Conservation (phyloP, 2,888 invertebrate species). For the Nesidiocoris tenuis region DNA sequence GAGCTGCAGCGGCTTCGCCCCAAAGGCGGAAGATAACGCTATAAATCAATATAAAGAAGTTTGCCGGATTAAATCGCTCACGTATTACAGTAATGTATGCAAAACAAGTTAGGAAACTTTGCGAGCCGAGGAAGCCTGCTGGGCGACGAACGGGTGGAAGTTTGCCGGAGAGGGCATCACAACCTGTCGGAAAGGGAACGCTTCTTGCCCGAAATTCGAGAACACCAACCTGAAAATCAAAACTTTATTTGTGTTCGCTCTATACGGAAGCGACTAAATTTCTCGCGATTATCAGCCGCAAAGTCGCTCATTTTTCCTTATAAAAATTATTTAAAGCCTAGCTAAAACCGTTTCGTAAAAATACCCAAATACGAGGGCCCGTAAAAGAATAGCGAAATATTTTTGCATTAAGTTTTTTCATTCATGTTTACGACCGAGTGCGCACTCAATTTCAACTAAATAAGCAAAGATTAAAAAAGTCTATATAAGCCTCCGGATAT, state of each 20-base stretch:
- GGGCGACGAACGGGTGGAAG: too few species aligned
- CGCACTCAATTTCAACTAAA: not conserved
- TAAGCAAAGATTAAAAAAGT: not conserved
- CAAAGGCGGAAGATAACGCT: slow-evolving; percentile 6
- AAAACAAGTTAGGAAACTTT: slow-evolving; percentile 39
- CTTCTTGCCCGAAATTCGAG: too few species aligned
- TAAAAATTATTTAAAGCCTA: too few species aligned
- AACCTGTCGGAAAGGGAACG: not conserved
- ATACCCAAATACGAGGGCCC: too few species aligned
- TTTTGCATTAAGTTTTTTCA: not conserved
- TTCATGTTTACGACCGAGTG: not conserved
- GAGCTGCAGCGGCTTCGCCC: too few species aligned
- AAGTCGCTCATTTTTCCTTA: too few species aligned
- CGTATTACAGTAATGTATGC: slow-evolving; percentile 41
- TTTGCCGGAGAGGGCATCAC: not conserved
- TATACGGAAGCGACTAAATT: too few species aligned
- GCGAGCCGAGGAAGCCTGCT: not conserved
- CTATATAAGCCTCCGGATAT: not conserved
- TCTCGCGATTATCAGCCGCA: too few species aligned
- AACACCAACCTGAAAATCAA: too few species aligned
- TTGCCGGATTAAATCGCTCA: slow-evolving; percentile 38
- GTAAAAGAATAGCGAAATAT: too few species aligned
- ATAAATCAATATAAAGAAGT: slow-evolving; percentile 39
- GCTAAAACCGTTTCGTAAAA: too few species aligned
- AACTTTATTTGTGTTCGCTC: too few species aligned